Percentiles rank a stretch among this genome's conserved stretches.
phyloP scores from a whole-genome alignment of 1,140 invertebrate genomes.

The Eubasilissa regina region DNA sequence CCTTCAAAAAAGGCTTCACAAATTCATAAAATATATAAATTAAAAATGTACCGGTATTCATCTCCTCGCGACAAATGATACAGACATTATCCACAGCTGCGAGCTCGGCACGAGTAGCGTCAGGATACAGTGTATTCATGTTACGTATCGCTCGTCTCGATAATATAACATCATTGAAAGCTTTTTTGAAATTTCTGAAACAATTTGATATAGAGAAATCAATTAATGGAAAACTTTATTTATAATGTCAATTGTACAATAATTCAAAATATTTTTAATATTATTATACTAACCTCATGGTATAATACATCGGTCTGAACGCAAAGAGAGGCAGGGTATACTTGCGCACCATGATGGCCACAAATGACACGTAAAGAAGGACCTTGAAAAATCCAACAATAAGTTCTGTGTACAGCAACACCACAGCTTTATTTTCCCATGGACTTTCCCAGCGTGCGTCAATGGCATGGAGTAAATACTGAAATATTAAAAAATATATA shows the following conservation, averaged over 20 bases:
- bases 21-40: no score
- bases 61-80: conserved; percentile 98
- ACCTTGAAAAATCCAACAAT: conserved; percentile 94
- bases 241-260: no score
- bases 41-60: conserved; percentile 75
- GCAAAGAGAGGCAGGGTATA: conserved; percentile 99
- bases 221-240: background rate
- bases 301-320: conserved; percentile 98
- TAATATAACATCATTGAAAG: conserved; percentile 97
- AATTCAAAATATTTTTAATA: background rate
- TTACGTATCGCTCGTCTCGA: conserved; percentile 97
- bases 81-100: conserved; percentile 97
- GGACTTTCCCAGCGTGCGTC: conserved; percentile 96
- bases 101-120: conserved; percentile 95
- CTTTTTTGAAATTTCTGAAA: conserved; percentile 96
- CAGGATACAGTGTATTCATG: conserved; percentile 98
- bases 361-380: conserved; percentile 93
- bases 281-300: conserved; percentile 80
- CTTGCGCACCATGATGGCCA: conserved; percentile 96
- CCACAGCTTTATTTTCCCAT: conserved; percentile 99
- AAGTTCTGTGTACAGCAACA: conserved; percentile 96
- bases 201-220: background rate
- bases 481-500: conserved; percentile 38
- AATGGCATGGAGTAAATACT: conserved; percentile 93
- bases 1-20: no score